Conservation (phyloP, 2,888 invertebrate genomes). For the Xestoiulus laeticollis region DNA sequence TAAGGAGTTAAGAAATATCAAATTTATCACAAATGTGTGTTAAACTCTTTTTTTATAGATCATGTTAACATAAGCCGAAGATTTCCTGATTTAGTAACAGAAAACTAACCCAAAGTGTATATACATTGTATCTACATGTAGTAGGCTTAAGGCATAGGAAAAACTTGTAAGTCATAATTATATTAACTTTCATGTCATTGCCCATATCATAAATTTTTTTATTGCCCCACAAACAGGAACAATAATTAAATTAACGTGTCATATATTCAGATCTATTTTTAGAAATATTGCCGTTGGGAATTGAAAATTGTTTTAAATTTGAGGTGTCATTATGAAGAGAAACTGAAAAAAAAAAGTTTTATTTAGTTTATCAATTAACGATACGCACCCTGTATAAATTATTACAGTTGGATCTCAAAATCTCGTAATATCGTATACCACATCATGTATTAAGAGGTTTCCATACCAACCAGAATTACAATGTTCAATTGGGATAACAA, state of each 20-base stretch:
- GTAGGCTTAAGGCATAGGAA: neutral
- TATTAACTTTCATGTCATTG: neutral
- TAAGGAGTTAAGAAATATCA: too few relatives aligned
- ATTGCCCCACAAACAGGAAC: neutral
- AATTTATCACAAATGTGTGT: neutral
- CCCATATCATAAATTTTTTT: neutral
- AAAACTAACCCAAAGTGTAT: neutral
- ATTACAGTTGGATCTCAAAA: too few relatives aligned
- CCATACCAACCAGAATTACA: too few relatives aligned
- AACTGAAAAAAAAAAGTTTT: too few relatives aligned
- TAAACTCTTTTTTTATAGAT: neutral
- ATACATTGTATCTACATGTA: neutral
- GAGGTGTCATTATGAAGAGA: neutral
- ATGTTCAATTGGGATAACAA: too few relatives aligned
- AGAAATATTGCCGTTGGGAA: neutral
- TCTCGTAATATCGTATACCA: too few relatives aligned
- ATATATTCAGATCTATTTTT: neutral
- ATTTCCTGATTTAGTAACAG: constrained; percentile 1
- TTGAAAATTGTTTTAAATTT: neutral
- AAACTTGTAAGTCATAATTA: neutral
- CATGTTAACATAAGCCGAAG: neutral
- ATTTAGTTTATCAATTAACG: too few relatives aligned
- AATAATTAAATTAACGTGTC: neutral
- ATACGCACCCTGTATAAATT: too few relatives aligned
- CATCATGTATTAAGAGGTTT: too few relatives aligned